Evolutionary conservation across 2,113 vertebrate species (phyloP).

Genomic region (Pachypanchax playfairii): DNA sequence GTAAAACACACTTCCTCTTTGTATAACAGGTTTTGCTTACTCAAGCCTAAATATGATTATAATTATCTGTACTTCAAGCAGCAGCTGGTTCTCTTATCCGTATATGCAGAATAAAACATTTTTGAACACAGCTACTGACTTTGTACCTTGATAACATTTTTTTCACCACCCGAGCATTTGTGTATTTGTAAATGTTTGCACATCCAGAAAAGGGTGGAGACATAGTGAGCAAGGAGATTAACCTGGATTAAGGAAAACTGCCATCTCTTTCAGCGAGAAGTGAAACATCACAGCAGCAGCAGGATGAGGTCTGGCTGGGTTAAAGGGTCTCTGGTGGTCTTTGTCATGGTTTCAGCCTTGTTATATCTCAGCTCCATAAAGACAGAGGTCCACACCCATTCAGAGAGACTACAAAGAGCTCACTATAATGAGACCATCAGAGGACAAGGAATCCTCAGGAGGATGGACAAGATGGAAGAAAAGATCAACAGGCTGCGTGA

Average conservation of each 20-base stretch:
- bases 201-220: neutral
- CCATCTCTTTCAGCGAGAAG: neutral
- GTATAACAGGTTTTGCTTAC: too few relatives aligned
- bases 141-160: too few relatives aligned
- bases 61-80: too few relatives aligned
- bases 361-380: slow-evolving; percentile 60
- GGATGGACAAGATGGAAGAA: slow-evolving; percentile 61
- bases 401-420: slow-evolving; percentile 39
- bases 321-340: slow-evolving; percentile 8
- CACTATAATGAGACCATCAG: slow-evolving; percentile 45
- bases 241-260: slow-evolving; percentile 5
- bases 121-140: too few relatives aligned
- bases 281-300: neutral
- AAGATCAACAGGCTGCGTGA: slow-evolving; percentile 62
- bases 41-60: too few relatives aligned
- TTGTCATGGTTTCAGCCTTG: neutral
- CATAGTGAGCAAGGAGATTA: neutral
- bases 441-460: slow-evolving; percentile 38
- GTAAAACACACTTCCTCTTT: too few relatives aligned
- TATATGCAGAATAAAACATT: too few relatives aligned
- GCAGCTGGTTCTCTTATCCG: too few relatives aligned
- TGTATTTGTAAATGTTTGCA: neutral
- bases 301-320: slow-evolving; percentile 51
- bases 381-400: slow-evolving; percentile 35
- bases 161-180: too few relatives aligned